phyloP scores from a whole-genome alignment of 2,113 vertebrate species.

The Bothrops jararaca region DNA sequence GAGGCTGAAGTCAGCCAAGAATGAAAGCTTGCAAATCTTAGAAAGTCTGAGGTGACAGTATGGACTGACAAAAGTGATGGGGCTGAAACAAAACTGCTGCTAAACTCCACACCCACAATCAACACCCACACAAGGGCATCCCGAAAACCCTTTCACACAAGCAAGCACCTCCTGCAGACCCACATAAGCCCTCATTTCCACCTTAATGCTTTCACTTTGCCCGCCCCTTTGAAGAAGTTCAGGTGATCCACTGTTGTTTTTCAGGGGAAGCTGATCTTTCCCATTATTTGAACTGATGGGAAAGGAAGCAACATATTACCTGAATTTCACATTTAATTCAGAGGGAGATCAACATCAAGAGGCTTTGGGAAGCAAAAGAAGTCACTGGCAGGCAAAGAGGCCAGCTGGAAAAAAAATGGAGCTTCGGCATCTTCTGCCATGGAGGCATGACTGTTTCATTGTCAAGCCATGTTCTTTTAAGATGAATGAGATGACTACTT shows the following conservation, averaged over 20 bases:
- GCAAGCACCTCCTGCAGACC: conserved; percentile 56
- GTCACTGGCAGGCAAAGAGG: conserved; percentile 43
- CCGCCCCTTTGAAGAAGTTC: conserved; percentile 69
- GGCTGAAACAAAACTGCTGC: conserved; percentile 14
- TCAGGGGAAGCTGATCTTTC: conserved; percentile 72
- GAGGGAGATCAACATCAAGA: conserved; percentile 62
- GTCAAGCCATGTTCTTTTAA: conserved; percentile 54
- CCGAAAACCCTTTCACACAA: neutral
- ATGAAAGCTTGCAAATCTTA: neutral
- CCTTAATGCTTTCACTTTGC: conserved; percentile 68
- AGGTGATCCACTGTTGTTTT: conserved; percentile 77
- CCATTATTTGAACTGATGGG: conserved; percentile 72
- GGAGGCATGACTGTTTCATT: conserved; percentile 55
- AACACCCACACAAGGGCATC: neutral
- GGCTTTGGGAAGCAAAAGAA: conserved; percentile 37
- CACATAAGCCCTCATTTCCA: conserved; percentile 78
- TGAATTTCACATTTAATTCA: conserved; percentile 71
- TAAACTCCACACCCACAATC: neutral
- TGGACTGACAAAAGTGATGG: neutral
- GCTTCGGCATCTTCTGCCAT: conserved; percentile 43
- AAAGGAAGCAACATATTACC: conserved; percentile 71
- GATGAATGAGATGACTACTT: conserved; percentile 40
- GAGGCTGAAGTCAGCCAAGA: neutral
- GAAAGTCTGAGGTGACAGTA: neutral
- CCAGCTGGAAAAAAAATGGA: conserved; percentile 48